Base-by-base conservation (phyloP, 2,888 invertebrate species). In the Noctua janthina region DNA sequence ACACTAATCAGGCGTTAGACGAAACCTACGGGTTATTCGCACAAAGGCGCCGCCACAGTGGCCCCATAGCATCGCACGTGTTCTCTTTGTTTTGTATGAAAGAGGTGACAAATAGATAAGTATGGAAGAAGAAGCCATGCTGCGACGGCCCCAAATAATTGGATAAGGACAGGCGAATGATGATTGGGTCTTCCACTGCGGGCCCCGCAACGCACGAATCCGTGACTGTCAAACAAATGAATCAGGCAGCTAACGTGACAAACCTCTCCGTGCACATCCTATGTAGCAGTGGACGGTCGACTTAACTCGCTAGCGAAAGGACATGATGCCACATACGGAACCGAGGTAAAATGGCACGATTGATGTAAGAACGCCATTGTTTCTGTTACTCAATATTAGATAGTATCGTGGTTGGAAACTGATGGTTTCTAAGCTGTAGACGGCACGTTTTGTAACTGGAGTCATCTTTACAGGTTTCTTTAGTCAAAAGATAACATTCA, bases 291-390 rank as follows among this genome's bases (percentile, higher is more conserved):
- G 46, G 68, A 68, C 2, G 8, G 5, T 17, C 46, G 15, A 4
- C 46, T 46, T 68, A 17, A 62, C 39, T 68, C 13, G n/a, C 39
- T 17, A 75, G 71, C 54, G 67, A 83, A 72, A 78, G n/a, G 66
- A 78, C 43, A 68, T 84, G 79, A 74, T 59, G 73, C 69, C 75
- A 87, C 75, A 87, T 56, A 73, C 87, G 85, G 87, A 85, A 87
- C 54, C 8, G 43, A 46, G n/a, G 10, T 13, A 15, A 74, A 66
- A 85, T 68, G 59, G 74, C 39, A 72, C 74, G 56, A 49, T 49
- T 84, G 56, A 54, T 74, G 84, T 71, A 87, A 85, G 67, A 78
- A 46, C 73, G 66, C 74, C 75, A 78, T 87, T 78, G 87, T 73
- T 71, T 29, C 43, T 68, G 56, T 79, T 76, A 17, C 75, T 74